Base-by-base conservation (phyloP, 2,113 vertebrate genomes). In the Channa maculata region DNA sequence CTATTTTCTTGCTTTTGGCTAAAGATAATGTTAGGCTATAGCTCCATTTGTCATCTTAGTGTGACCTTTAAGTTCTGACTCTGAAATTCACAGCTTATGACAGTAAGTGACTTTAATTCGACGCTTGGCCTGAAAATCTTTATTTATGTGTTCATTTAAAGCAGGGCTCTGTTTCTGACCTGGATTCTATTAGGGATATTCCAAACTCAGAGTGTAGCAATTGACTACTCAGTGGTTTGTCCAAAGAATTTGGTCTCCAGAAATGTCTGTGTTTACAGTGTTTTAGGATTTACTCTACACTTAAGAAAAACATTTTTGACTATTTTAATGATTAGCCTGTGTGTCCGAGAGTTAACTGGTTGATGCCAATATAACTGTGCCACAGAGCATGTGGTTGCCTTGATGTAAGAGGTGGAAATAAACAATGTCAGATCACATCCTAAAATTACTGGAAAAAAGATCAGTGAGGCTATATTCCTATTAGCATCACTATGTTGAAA, bases 1-100 rank as follows among this genome's bases (percentile, higher is more conserved):
- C 68, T 38, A 12, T 70, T 81, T 62, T 48, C 72, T 37, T 50
- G 11, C 36, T 68, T 68, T 65, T 34, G 60, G 68, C 73, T 49
- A 84, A 80, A 61, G 55, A 73, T 72, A 65, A 82, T 86, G 61
- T 79, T 65, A 46, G 72, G 63, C 53, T 78, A 5, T 49, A 63
- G 70, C 71, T 77, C 62, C 67, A 46, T 34, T 61, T 88, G 79
- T 57, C 84, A 82, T 83, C 78, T 74, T 13, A 69, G 76, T 83
- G 5, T 15, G 43, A 57, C 65, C 60, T 80, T 73, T 65, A 44
- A 82, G 36, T 50, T 58, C 13, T 68, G n/a, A 55, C 59, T 71
- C 36, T 36, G 57, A 61, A 62, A 72, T 75, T 53, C 62, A 72
- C 64, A 59, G 15, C 52, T 65, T 65, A 41, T 84, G 73, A 79